Percentiles rank a stretch among this genome's conserved stretches.
Evolutionary conservation across 1,140 invertebrate species (phyloP).

Genomic region (Macrostomum lignano): DNA sequence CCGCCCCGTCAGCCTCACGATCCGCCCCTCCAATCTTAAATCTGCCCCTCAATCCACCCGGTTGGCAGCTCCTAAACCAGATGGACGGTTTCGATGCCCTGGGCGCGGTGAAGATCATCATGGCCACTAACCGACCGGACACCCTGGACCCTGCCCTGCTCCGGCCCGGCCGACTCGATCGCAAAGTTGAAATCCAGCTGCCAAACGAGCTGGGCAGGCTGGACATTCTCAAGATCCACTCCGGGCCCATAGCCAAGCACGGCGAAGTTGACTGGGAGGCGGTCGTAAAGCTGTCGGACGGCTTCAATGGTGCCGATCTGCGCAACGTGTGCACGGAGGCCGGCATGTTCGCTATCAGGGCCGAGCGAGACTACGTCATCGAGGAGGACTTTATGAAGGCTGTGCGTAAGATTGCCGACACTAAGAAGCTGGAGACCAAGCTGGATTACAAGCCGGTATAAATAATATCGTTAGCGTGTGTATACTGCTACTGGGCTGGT

Average conservation of each 20-base stretch:
- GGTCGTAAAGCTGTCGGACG: conserved; percentile 87
- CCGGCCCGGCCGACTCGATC: conserved; percentile 73
- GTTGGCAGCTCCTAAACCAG: conserved; percentile 81
- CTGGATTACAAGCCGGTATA: conserved; percentile 95
- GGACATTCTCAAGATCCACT: conserved; percentile 94
- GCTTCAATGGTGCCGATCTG: conserved; percentile 93
- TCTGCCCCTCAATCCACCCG: too few species aligned
- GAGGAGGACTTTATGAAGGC: conserved; percentile 99
- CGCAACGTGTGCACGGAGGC: conserved; percentile 97
- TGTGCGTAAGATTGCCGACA: conserved; percentile 87
- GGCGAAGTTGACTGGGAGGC: conserved; percentile 98
- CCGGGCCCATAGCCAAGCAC: conserved; percentile 73
- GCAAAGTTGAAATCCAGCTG: conserved; percentile 94
- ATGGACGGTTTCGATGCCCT: conserved; percentile 99
- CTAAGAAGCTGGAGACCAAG: conserved; percentile 95
- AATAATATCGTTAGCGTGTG: too few species aligned
- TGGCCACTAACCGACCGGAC: too few species aligned
- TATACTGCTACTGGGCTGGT: too few species aligned
- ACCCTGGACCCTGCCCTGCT: conserved; percentile 82
- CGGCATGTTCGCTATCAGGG: conserved; percentile 76
- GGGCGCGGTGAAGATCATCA: conserved; percentile 95
- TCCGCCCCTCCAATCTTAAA: too few species aligned
- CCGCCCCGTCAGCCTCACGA: too few species aligned
- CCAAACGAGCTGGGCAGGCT: conserved; percentile 88
- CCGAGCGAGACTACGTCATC: conserved; percentile 57